Base-by-base conservation (phyloP, 2,888 invertebrate genomes). In the Drosophila nigritarsus region DNA sequence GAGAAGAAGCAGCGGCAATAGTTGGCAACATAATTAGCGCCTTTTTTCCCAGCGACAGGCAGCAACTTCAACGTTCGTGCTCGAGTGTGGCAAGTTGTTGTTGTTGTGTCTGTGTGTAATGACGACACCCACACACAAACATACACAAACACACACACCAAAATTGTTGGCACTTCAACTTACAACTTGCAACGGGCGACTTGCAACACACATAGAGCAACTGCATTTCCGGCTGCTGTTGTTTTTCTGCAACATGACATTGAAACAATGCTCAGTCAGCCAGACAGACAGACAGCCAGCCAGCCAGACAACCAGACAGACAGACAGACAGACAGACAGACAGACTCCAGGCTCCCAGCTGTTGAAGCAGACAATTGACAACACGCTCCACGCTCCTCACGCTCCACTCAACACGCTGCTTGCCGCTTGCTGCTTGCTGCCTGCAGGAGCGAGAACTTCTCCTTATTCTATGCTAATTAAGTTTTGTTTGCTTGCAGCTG, bases 21-120 rank as follows among this genome's bases (percentile, higher is more conserved):
- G 63, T 53, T 78, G 80, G 82, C 84, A 84, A 82, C 83, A 85
- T 85, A 87, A 86, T 86, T 86, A 87, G 87, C 85, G 83, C 80
- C 69, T 82, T 85, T 85, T 85, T 80, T 27, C 76, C 65, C 63
- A 70, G 45, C 64, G 65, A 70, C 69, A 42, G 55, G 18, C 54
- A 34, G 50, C 70, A 50, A 59, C 79, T 78, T 78, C 78, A 77
- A 66, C 70, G 63, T 71, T 58, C 38, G 55, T 66, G 62, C 73
- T 65, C 83, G 85, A 83, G 85, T 78, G 82, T 78, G 82, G 45
- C 45, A 45, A 80, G 75, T 38, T 18, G 38, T 24, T 7, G 15
- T 20, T 8, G 20, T 8, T 20, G 15, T 3, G 15, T 20, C 20
- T 51, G 54, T 13, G 51, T 53, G 30, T 13, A 20, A 56, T 24